These are phyloP conservation scores for Gymnarchus niloticus DNA, from an alignment of 2,113 vertebrate species.

Conservation along the genomic window DNA sequence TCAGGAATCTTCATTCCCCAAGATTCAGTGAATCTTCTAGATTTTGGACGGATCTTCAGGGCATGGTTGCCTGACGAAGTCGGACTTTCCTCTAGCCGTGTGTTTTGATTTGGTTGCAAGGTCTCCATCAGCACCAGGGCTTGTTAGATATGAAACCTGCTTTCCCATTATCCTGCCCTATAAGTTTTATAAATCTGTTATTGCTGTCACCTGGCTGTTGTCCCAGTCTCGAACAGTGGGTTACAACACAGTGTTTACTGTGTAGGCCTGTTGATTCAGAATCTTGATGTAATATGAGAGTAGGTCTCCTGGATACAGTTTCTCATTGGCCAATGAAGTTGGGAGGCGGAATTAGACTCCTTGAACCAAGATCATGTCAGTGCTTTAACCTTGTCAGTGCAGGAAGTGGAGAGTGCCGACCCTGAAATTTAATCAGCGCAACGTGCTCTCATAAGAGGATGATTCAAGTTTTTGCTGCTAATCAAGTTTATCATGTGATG, in stretches of 20 bases:
- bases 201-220: too few relatives aligned
- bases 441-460: constrained; percentile 32
- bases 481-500: constrained; percentile 29
- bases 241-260: neutral
- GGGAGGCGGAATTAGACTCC: neutral
- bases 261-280: neutral
- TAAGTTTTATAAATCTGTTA: too few relatives aligned
- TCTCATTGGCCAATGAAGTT: neutral
- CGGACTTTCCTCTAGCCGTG: too few relatives aligned
- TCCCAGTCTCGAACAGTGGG: too few relatives aligned
- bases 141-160: too few relatives aligned
- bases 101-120: neutral
- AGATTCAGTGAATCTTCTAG: too few relatives aligned
- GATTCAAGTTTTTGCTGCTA: constrained; percentile 29
- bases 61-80: too few relatives aligned
- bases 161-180: too few relatives aligned
- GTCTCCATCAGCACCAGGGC: neutral
- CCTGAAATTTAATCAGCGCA: constrained; percentile 32
- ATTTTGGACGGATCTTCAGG: too few relatives aligned
- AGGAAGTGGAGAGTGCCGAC: neutral
- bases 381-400: neutral
- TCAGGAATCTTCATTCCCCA: too few relatives aligned
- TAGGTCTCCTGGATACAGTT: neutral
- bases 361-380: neutral
- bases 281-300: neutral